These are phyloP conservation scores for Coelopa frigida DNA, from an alignment of 1,140 invertebrate species.

Conservation along the genomic window DNA sequence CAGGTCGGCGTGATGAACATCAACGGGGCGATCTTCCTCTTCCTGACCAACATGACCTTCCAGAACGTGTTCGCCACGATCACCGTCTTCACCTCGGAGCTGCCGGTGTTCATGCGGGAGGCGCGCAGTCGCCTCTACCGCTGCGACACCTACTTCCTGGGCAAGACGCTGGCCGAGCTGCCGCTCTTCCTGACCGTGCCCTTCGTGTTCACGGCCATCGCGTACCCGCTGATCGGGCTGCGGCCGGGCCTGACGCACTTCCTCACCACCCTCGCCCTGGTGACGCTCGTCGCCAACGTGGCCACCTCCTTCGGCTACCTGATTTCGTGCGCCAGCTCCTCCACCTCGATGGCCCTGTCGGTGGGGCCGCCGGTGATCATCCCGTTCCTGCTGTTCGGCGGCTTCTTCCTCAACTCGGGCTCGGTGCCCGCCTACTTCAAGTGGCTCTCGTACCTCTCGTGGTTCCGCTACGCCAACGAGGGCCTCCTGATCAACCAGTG, in stretches of 20 bases:
- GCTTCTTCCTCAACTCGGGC: constrained; percentile 89
- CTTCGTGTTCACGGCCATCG: constrained; percentile 72
- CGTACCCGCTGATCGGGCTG: constrained; percentile 83
- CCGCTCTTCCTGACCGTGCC: constrained; percentile 77
- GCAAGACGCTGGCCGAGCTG: constrained; percentile 83
- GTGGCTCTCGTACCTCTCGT: constrained; percentile 89
- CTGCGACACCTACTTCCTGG: constrained; percentile 86
- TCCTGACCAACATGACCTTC: constrained; percentile 90
- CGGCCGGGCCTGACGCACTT: constrained; percentile 66
- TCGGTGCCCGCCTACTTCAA: constrained; percentile 82
- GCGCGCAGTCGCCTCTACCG: constrained; percentile 88
- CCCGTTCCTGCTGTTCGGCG: constrained; percentile 89
- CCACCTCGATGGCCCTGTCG: constrained; percentile 76
- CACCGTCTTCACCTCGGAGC: constrained; percentile 83
- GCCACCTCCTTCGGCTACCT: constrained; percentile 92
- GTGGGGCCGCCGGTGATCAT: constrained; percentile 86
- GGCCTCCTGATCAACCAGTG: constrained; percentile 92
- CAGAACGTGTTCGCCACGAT: constrained; percentile 86
- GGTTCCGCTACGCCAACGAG: constrained; percentile 93
- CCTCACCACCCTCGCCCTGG: constrained; percentile 63
- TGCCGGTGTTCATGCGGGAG: constrained; percentile 87
- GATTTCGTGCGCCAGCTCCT: constrained; percentile 76
- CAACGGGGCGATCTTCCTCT: constrained; percentile 90
- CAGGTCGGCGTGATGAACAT: constrained; percentile 92
- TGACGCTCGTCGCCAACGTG: constrained; percentile 80